Evolutionary conservation across 2,888 invertebrate genomes (phyloP).

Genomic region (Torymus aiolomorphi): DNA sequence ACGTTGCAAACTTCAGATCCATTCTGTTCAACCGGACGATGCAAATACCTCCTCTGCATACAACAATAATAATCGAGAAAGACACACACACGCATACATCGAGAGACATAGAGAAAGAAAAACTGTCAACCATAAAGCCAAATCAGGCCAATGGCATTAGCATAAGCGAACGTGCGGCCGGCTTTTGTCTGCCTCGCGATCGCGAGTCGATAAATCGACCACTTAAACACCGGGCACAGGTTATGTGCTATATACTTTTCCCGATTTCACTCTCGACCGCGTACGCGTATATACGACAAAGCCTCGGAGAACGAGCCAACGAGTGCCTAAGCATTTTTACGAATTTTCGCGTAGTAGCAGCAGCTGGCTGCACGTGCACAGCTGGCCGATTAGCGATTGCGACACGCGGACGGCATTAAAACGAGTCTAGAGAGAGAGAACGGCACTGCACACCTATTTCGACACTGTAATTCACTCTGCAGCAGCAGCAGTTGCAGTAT

Average conservation of each 20-base stretch:
- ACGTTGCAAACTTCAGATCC: too few species aligned
- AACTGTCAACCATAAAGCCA: constrained; percentile 13
- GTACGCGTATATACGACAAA: constrained; percentile 13
- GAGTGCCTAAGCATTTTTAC: too few species aligned
- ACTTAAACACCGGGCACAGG: not conserved
- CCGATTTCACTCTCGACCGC: not conserved
- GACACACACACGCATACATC: not conserved
- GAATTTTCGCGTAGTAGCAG: too few species aligned
- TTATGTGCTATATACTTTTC: not conserved
- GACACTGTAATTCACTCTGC: not conserved
- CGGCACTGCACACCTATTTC: constrained; percentile 7
- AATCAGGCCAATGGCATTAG: constrained; percentile 40
- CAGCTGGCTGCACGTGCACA: not conserved
- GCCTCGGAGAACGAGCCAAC: constrained; percentile 1
- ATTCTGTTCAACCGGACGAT: too few species aligned
- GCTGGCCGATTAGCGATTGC: constrained; percentile 32
- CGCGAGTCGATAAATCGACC: constrained; percentile 9
- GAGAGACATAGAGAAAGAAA: not conserved
- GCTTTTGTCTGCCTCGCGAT: not conserved
- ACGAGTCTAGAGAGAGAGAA: not conserved
- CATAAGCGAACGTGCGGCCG: constrained; percentile 3
- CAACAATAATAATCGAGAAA: not conserved
- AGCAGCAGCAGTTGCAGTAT: too few species aligned
- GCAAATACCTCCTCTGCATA: not conserved
- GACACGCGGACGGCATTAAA: constrained; percentile 29